These are phyloP conservation scores for Daktulosphaira vitifoliae DNA, from an alignment of 1,140 invertebrate species.

Conservation along the genomic window DNA sequence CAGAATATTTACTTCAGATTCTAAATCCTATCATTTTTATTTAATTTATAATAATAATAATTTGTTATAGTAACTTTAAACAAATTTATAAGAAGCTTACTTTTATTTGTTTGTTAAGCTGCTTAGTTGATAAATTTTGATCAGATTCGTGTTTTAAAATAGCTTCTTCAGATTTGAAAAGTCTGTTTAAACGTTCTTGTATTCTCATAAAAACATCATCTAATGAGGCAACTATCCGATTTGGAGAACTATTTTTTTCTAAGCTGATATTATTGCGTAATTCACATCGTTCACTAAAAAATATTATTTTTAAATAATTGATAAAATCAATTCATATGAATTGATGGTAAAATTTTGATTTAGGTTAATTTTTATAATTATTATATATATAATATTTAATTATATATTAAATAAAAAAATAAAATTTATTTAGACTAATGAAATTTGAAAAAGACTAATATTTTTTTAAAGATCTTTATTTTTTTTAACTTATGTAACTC, in stretches of 20 bases:
- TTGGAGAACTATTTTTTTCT: constrained; percentile 27
- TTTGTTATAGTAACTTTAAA: neutral
- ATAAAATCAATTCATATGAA: too few species aligned
- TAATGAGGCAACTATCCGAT: constrained; percentile 20
- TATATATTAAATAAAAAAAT: too few species aligned
- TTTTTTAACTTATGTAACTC: too few species aligned
- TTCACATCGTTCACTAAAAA: constrained; percentile 17
- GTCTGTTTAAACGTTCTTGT: constrained; percentile 26
- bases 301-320: too few species aligned
- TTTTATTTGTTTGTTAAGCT: constrained; percentile 15
- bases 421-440: too few species aligned
- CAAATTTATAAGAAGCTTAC: neutral
- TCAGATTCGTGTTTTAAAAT: constrained; percentile 29
- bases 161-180: constrained; percentile 27
- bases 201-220: constrained; percentile 27
- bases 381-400: too few species aligned
- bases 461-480: too few species aligned
- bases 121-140: neutral
- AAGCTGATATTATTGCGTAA: constrained; percentile 10
- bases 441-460: too few species aligned
- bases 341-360: too few species aligned
- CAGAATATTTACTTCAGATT: constrained; percentile 14
- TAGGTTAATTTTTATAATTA: too few species aligned
- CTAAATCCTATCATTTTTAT: neutral
- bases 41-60: neutral